These are phyloP conservation scores for Microtus montanus DNA, from an alignment of 2,113 vertebrate genomes.

Conservation along the genomic window DNA sequence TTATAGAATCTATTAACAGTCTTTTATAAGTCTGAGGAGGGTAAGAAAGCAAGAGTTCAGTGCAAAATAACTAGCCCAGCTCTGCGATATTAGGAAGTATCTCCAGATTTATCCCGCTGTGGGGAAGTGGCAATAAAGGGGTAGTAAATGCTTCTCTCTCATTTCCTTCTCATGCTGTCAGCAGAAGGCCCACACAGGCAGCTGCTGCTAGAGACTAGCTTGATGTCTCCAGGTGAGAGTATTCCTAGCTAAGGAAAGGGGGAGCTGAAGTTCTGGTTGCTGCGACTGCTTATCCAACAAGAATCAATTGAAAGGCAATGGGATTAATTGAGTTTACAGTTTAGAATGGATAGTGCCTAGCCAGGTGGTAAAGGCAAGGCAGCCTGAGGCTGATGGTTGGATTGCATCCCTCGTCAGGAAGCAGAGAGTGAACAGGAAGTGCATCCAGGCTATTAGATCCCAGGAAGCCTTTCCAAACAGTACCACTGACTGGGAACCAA, in stretches of 20 bases:
- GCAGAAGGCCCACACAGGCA: neutral
- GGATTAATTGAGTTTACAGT: neutral
- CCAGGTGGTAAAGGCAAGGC: neutral
- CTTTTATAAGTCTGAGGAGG: constrained; percentile 58
- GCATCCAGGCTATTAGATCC: neutral
- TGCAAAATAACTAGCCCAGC: constrained; percentile 55
- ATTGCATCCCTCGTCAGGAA: neutral
- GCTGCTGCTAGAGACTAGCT: neutral
- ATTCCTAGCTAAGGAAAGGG: neutral
- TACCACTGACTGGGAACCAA: neutral
- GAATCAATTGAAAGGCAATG: neutral
- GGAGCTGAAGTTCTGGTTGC: neutral
- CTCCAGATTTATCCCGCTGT: constrained; percentile 55
- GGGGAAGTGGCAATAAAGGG: neutral
- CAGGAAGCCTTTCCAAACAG: neutral
- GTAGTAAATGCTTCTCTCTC: constrained; percentile 13
- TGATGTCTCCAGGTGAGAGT: neutral
- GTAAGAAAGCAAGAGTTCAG: constrained; percentile 31
- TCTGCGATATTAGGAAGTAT: constrained; percentile 59
- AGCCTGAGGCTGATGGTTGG: neutral
- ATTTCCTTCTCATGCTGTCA: neutral
- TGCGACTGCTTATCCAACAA: neutral
- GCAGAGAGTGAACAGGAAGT: neutral
- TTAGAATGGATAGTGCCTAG: neutral
- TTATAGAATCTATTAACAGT: constrained; percentile 61